Percentiles rank a stretch among this genome's conserved stretches.
Evolutionary conservation across 2,797 vertebrate species (phyloP).

Genomic region (Coendou prehensilis): DNA sequence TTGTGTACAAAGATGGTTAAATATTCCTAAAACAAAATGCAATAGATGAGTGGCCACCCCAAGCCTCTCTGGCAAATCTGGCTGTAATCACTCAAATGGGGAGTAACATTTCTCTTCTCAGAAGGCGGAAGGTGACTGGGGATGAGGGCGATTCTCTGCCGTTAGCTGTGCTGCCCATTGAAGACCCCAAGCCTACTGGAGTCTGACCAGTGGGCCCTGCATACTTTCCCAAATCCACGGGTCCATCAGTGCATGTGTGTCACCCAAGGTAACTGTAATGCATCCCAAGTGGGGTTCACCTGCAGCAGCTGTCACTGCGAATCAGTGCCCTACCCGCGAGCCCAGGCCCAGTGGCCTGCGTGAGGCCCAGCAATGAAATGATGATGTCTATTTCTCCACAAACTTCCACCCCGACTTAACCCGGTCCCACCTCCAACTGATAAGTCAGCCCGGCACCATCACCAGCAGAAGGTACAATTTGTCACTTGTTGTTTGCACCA

Average conservation of each 20-base stretch:
- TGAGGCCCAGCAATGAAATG: not conserved
- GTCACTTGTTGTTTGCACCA: not conserved
- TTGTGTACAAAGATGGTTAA: not conserved
- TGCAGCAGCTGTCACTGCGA: not conserved
- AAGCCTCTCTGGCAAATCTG: not conserved
- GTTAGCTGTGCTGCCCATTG: not conserved
- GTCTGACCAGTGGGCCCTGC: not conserved
- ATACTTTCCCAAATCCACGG: not conserved
- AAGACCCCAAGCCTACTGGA: fast-evolving
- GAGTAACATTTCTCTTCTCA: not conserved
- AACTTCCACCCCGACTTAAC: not conserved
- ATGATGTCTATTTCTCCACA: not conserved
- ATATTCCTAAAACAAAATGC: not conserved
- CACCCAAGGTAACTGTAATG: fast-evolving
- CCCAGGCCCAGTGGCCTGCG: not conserved
- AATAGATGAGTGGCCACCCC: not conserved
- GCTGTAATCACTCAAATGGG: not conserved
- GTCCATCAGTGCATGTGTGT: fast-evolving
- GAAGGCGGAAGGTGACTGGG: not conserved
- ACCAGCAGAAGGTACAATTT: fast-evolving
- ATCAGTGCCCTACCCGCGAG: not conserved
- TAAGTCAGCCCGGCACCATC: no score
- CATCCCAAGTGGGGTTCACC: not conserved
- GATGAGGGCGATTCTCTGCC: not conserved
- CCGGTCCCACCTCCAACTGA: not conserved